These are phyloP conservation scores for Cyclopterus lumpus DNA, from an alignment of 2,797 vertebrate genomes.

Conservation along the genomic window DNA sequence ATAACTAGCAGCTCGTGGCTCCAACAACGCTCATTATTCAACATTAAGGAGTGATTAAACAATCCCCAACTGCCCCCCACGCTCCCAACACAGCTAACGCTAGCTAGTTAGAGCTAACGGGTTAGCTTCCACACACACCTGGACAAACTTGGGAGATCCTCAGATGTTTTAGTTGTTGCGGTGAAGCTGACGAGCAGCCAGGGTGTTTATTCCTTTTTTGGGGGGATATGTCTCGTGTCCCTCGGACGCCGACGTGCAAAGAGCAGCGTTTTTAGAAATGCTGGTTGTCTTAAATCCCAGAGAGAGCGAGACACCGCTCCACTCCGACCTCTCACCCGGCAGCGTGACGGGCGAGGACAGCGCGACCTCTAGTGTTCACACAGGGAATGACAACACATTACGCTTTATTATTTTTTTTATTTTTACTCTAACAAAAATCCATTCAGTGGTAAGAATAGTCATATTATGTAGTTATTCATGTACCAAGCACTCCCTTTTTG, in stretches of 20 bases:
- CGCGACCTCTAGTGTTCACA: constrained; percentile 53
- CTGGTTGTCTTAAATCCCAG: constrained; percentile 57
- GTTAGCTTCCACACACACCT: no score
- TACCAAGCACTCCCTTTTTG: not conserved
- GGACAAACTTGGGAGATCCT: no score
- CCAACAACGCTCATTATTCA: no score
- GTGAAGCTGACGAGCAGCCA: no score
- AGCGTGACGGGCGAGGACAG: accelerated
- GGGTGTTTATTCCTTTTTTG: no score
- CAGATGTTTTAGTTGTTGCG: no score
- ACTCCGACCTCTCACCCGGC: constrained; percentile 70
- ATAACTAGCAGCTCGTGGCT: no score
- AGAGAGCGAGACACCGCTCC: constrained; percentile 50
- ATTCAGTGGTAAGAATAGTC: not conserved
- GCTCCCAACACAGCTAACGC: no score
- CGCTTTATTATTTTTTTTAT: not conserved
- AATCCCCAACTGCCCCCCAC: no score
- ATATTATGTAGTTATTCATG: not conserved
- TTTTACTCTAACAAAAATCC: not conserved
- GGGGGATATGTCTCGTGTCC: no score
- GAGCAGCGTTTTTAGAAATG: constrained; percentile 4
- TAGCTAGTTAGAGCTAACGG: no score
- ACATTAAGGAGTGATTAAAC: no score
- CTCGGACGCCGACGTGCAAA: constrained; percentile 16
- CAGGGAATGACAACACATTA: not conserved